Conservation (phyloP, 2,888 invertebrate genomes). For the Nymphalis polychloros region DNA sequence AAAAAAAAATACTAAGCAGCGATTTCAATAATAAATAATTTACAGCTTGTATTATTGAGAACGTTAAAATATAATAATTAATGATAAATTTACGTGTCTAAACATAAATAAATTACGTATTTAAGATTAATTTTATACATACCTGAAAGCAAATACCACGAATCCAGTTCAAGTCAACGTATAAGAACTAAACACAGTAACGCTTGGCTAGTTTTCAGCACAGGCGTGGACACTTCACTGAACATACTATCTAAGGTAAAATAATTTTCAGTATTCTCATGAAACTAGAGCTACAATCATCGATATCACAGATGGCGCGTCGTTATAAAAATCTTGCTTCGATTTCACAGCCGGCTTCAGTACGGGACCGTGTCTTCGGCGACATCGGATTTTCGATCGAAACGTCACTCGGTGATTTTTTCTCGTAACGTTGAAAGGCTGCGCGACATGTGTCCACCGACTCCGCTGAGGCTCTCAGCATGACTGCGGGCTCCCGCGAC, state of each 20-base stretch:
- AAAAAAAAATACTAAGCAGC: too few species aligned
- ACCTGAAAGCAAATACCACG: slow-evolving; percentile 28
- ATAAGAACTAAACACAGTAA: slow-evolving; percentile 31
- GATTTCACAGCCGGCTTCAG: slow-evolving; percentile 51
- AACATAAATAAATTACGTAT: too few species aligned
- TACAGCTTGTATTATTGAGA: too few species aligned
- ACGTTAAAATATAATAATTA: too few species aligned
- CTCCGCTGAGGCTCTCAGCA: slow-evolving; percentile 79
- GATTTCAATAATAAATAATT: too few species aligned
- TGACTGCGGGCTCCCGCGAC: slow-evolving; percentile 81
- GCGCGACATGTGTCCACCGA: slow-evolving; percentile 78
- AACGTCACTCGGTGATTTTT: slow-evolving; percentile 72
- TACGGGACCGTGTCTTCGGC: slow-evolving; percentile 47
- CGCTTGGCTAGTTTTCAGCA: slow-evolving; percentile 49
- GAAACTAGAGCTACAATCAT: slow-evolving; percentile 58
- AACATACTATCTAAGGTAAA: slow-evolving; percentile 56
- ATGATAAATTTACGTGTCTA: too few species aligned
- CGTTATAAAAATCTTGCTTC: slow-evolving; percentile 66
- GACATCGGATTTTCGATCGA: slow-evolving; percentile 64
- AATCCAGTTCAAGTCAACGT: slow-evolving; percentile 28
- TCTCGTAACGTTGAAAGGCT: slow-evolving; percentile 66
- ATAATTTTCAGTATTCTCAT: slow-evolving; percentile 67
- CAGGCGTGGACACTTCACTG: slow-evolving; percentile 69
- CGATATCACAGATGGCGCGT: slow-evolving; percentile 71
- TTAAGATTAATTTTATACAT: slow-evolving; percentile 13